Conservation (phyloP, 1,140 invertebrate species). For the Scaptomyza graminum region DNA sequence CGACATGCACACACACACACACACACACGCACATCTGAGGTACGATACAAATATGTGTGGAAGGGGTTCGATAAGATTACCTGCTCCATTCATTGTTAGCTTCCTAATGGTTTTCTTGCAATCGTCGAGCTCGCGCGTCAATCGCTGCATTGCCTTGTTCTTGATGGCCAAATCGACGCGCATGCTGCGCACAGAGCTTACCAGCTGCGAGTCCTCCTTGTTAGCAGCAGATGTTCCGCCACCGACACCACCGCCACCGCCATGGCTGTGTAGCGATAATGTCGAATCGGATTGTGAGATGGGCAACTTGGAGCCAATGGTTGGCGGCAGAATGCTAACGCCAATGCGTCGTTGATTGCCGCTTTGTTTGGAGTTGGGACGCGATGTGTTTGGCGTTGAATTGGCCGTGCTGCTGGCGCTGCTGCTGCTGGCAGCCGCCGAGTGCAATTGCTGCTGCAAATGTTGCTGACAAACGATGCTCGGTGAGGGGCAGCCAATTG, state of each 20-base stretch:
- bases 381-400: conserved; percentile 84
- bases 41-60: too few relatives aligned
- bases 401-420: conserved; percentile 85
- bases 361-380: conserved; percentile 80
- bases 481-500: conserved; percentile 73
- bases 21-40: too few relatives aligned
- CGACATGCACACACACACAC: conserved; percentile 61
- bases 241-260: neutral
- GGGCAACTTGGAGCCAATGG: conserved; percentile 68
- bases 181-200: conserved; percentile 91
- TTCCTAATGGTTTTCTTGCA: conserved; percentile 89
- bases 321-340: too few relatives aligned
- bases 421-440: conserved; percentile 83
- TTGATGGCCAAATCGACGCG: conserved; percentile 89
- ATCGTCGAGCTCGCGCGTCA: conserved; percentile 90
- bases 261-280: conserved; percentile 61
- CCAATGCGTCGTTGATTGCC: conserved; percentile 56
- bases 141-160: conserved; percentile 88
- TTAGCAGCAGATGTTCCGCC: neutral
- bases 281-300: conserved; percentile 81
- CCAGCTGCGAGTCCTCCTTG: conserved; percentile 90
- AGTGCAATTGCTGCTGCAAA: conserved; percentile 46
- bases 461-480: conserved; percentile 59
- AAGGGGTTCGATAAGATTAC: too few relatives aligned
- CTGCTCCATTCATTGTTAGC: conserved; percentile 73